A percentile compares a stretch with the other conserved stretches of the same genome.
Evolutionary conservation across 2,888 invertebrate species (phyloP).

Genomic region (Myopa tessellatipennis): DNA sequence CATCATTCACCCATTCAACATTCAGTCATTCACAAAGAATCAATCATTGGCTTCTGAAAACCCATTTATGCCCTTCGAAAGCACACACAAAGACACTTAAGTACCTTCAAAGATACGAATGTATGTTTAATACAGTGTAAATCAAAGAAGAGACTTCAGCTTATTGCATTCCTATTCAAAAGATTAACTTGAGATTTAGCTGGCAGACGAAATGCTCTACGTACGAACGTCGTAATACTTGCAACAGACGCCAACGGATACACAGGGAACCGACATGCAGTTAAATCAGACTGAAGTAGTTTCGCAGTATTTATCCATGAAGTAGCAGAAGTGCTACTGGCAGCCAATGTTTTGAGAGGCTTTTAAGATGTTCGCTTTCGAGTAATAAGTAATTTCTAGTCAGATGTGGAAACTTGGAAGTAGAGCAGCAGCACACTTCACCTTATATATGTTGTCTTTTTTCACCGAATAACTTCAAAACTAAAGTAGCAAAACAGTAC

Average conservation of each 20-base stretch:
- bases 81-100: neutral
- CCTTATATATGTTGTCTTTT: neutral
- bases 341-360: neutral
- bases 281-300: neutral
- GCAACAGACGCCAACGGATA: no score
- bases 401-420: neutral
- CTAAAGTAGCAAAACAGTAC: neutral
- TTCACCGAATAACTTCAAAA: neutral
- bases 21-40: neutral
- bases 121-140: neutral
- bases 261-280: no score
- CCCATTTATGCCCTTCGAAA: neutral
- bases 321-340: neutral
- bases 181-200: neutral
- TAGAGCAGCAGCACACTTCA: neutral
- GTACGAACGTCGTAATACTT: no score
- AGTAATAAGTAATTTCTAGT: neutral
- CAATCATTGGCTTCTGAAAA: neutral
- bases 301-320: neutral
- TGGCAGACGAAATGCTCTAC: no score
- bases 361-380: no score
- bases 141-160: neutral
- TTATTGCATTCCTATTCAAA: neutral
- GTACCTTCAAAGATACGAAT: no score
- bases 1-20: neutral